Evolutionary conservation across 2,797 vertebrate species (phyloP), one percentile per base, ranked within the genome.

Genomic region (Gadopsis marmoratus): DNA sequence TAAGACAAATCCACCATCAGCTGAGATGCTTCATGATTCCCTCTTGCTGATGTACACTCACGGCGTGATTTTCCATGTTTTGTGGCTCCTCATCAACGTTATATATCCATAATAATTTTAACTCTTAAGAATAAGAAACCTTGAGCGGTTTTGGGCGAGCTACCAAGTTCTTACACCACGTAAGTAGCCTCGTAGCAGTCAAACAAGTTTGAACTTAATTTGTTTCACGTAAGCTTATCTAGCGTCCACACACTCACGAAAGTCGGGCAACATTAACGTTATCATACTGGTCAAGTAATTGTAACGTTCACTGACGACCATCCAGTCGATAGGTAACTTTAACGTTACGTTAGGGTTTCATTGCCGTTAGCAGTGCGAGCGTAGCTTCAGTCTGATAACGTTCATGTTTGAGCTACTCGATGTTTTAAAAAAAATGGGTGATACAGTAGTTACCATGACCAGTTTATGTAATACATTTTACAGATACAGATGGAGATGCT

Each of bases 291-390:
- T 48, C 19, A 48, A 1, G 4, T n/a, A 55, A 54, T 4, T 54
- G 8, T 11, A 43, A 41, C 21, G 9, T 23, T 4, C 11, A 21
- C 19, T 43, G 21, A 29, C 7, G 26, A 53, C 5, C 17, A 19
- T 31, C 14, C 58, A 29, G 17, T 26, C 37, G 4, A 19, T 1
- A n/a, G 7, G 10, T 41, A 86, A 86, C 61, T 77, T 79, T 43
- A 72, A 83, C 62, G 64, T 74, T 48, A 68, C 50, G 26, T 26
- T 75, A 75, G 58, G 48, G 35, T 63, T 66, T 76, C 68, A 72
- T 59, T 79, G 47, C 54, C 41, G 33, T 83, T 90, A 92, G 90
- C 91, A 76, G 31, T 8, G 7, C 50, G 83, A 87, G 81, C 89
- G 77, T 90, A 88, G 85, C 88, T 14, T 71, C 33, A 13, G 53